Base-by-base conservation (phyloP, 1,140 invertebrate genomes). In the Drosophila bocqueti region DNA sequence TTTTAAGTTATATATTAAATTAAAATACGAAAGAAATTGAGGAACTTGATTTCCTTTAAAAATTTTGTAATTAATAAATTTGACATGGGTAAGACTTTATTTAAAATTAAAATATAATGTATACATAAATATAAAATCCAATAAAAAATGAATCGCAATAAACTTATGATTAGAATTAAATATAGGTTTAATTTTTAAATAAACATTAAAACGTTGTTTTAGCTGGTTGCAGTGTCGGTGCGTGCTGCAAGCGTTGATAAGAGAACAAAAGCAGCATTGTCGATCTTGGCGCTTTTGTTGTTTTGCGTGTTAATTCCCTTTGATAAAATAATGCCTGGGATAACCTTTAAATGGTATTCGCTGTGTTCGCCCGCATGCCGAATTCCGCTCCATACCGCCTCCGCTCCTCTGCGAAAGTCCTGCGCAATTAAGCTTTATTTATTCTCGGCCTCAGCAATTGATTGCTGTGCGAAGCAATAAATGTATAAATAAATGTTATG, bases 251-350 rank as follows among this genome's bases (percentile, higher is more conserved):
- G 34, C 74, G 49, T 49, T 74, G 85, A 90, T 90, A 90, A 90
- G 75, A 46, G 57, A 65, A 52, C 43, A 50, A 45, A 61, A 66
- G 67, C 64, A 62, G 65, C 46, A 29, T 50, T 54, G 72, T 45
- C 61, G 62, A 42, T 72, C 26, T 45, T 60, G 54, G 18, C 43
- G 42, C 26, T 76, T 38, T 31, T 74, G 77, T 67, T 84, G 84
- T 89, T 90, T 69, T 90, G 85, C 85, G 85, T 90, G 85, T 90
- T 90, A 90, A 90, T 90, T 90, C 85, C 81, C 75, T 82, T 90
- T 90, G 85, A 90, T 90, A 90, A 90, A 90, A 90, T 90, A 90
- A 90, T 90, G 86, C 85, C 79, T 9, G 50, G 85, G 85, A 90
- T 90, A 90, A 82, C 85, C 85, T 90, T 90, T 90, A 85, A 90